Conservation (phyloP, 2,888 invertebrate genomes). For the Conomelus anceps region DNA sequence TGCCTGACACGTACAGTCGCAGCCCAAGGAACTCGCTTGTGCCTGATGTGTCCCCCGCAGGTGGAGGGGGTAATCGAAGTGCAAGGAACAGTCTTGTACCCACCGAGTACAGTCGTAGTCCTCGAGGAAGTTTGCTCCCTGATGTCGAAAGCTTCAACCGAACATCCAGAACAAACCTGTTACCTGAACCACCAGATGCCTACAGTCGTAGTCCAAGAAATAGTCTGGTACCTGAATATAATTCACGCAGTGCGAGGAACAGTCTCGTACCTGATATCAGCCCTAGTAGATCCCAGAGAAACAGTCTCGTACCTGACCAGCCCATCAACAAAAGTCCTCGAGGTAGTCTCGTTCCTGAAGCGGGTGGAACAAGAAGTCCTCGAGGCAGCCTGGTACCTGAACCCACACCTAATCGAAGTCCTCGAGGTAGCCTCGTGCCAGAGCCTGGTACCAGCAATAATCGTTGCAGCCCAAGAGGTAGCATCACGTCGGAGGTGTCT, state of each 20-base stretch:
- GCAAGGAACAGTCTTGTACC: slow-evolving; percentile 48
- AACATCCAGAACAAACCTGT: slow-evolving; percentile 47
- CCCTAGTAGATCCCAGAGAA: slow-evolving; percentile 46
- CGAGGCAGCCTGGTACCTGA: slow-evolving; percentile 45
- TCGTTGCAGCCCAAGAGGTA: slow-evolving; percentile 41
- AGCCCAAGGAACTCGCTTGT: slow-evolving; percentile 43
- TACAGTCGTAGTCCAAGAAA: slow-evolving; percentile 43
- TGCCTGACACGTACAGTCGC: slow-evolving; percentile 41
- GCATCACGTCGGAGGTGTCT: slow-evolving; percentile 44
- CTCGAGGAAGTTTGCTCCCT: slow-evolving; percentile 37
- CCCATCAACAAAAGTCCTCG: slow-evolving; percentile 42
- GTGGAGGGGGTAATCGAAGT: slow-evolving; percentile 36
- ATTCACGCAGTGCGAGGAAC: slow-evolving; percentile 45
- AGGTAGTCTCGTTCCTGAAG: slow-evolving; percentile 44
- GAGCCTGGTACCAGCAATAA: slow-evolving; percentile 47
- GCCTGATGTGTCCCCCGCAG: slow-evolving; percentile 41
- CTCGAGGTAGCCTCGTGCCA: slow-evolving; percentile 41
- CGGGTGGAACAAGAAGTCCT: slow-evolving; percentile 49
- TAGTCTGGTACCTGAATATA: slow-evolving; percentile 45
- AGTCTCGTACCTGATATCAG: slow-evolving; percentile 45
- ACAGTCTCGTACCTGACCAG: slow-evolving; percentile 48
- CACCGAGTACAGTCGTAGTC: slow-evolving; percentile 40
- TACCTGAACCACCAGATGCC: slow-evolving; percentile 44
- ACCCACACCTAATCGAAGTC: slow-evolving; percentile 45
- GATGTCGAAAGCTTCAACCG: slow-evolving; percentile 42